Percentiles rank a stretch among this genome's conserved stretches.
Evolutionary conservation across 2,888 invertebrate genomes (phyloP).

Genomic region (Napeogenes sylphis): DNA sequence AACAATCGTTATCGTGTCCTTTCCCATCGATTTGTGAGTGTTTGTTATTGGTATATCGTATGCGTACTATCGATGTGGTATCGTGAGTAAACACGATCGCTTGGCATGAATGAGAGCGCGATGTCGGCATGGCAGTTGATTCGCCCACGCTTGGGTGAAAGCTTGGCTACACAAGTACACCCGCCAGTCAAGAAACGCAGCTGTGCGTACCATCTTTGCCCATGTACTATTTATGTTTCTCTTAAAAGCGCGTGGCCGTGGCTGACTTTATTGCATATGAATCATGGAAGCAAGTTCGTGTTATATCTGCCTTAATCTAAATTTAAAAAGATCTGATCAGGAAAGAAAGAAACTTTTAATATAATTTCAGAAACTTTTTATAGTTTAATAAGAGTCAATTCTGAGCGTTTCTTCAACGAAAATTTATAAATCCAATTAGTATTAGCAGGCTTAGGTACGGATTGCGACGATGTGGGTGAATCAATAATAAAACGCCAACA

Average conservation of each 20-base stretch:
- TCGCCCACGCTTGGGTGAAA: conserved; percentile 53
- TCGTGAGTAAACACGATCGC: conserved; percentile 46
- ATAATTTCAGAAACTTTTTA: background rate
- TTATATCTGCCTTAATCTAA: background rate
- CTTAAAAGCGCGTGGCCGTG: conserved; percentile 21
- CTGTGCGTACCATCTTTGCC: conserved; percentile 19
- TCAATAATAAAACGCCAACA: background rate
- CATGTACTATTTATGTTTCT: conserved; percentile 24
- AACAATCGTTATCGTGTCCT: conserved; percentile 64
- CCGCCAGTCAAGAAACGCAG: conserved; percentile 27
- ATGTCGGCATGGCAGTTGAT: conserved; percentile 29
- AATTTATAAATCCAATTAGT: conserved; percentile 1
- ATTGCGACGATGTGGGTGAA: background rate
- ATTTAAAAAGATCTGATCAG: background rate
- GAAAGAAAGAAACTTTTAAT: background rate
- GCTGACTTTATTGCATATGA: conserved; percentile 25
- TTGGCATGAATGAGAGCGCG: conserved; percentile 57
- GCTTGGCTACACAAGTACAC: conserved; percentile 17
- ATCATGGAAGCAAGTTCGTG: conserved; percentile 12
- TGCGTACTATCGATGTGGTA: conserved; percentile 12
- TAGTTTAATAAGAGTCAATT: too few relatives aligned
- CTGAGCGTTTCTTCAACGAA: background rate
- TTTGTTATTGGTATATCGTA: conserved; percentile 18
- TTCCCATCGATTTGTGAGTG: conserved; percentile 52
- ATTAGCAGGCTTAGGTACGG: background rate